Evolutionary conservation across 2,888 invertebrate genomes (phyloP), one percentile per base, ranked within the genome.

Genomic region (Mactromeris polynyma): DNA sequence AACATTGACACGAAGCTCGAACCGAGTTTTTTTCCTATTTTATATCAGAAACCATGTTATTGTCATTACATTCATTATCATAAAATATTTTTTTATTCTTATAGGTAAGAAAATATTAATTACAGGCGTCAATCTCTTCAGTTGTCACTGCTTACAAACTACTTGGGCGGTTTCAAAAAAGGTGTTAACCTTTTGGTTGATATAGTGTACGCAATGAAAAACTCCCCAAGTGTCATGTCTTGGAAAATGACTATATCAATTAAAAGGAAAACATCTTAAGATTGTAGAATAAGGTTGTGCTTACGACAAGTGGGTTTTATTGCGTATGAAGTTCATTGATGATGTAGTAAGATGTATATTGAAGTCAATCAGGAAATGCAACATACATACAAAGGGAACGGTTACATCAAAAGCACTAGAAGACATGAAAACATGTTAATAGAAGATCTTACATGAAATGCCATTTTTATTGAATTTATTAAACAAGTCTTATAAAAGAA

Each of bases 121-220:
- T 73, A 73, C 14, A 19, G 33, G 31, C 26, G 73, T 73, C 33
- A 73, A 73, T 73, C 36, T 19, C 33, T 36, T 73, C 73, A 33
- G 14, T 33, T 73, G 73, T 73, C 73, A 73, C 11, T 36, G 14
- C 14, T 19, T 73, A 73, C 33, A 73, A 73, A 73, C 73, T 14
- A 33, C 73, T 73, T 73, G 73, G 73, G 73, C 73, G 73, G 73
- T 36, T 36, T 33, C 33, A 73, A 73, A 73, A 73, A 73, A 73
- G 73, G 73, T 73, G 73, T 73, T 14, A 33, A 73, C 73, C 73
- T 73, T 73, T 73, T 33, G 26, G 17, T 73, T 73, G 26, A 73
- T 33, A 33, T 36, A 36, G 73, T 73, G 73, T 73, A 36, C 3
- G 73, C 14, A 2, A 73, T 36, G 73, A 73, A 73, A 73, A 73